Conservation (phyloP, 2,113 vertebrate species). For the Forbesichthys agassizii region DNA sequence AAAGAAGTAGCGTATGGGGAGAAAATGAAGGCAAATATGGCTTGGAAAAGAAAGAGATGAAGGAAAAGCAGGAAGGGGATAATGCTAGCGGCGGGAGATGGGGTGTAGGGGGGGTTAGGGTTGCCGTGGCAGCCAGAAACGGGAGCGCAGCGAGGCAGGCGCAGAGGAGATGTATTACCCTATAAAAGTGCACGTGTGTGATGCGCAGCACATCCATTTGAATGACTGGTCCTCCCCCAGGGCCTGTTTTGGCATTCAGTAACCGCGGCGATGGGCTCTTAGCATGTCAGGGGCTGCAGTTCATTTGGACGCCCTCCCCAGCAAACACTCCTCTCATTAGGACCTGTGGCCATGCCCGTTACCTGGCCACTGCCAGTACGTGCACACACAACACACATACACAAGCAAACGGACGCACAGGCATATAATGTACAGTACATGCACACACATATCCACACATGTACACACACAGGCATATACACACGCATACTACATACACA, state of each 20-base stretch:
- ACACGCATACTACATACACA: not conserved
- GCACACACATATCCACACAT: not conserved
- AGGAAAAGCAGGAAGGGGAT: conserved; percentile 46
- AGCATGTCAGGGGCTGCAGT: conserved; percentile 70
- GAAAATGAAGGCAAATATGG: conserved; percentile 32
- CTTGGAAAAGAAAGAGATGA: conserved; percentile 48
- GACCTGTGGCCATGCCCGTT: conserved; percentile 67
- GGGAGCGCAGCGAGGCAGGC: conserved; percentile 58
- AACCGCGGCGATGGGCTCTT: conserved; percentile 70
- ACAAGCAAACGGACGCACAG: not conserved
- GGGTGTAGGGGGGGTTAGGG: not conserved
- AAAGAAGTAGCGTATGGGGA: conserved; percentile 23
- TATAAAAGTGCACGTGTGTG: conserved; percentile 82
- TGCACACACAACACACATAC: conserved; percentile 47
- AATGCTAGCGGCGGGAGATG: conserved; percentile 57
- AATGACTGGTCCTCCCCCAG: conserved; percentile 81
- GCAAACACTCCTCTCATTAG: conserved; percentile 72
- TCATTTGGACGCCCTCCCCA: conserved; percentile 69
- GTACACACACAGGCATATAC: too few species aligned
- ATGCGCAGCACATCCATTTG: conserved; percentile 82
- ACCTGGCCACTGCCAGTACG: conserved; percentile 48
- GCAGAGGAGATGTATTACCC: conserved; percentile 75
- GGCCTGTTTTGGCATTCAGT: conserved; percentile 83
- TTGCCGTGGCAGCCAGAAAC: conserved; percentile 46
- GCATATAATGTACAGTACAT: too few species aligned